A percentile compares a stretch with the other conserved stretches of the same genome.
Evolutionary conservation across 2,888 invertebrate species (phyloP).

Genomic region (Oasisia sp.): DNA sequence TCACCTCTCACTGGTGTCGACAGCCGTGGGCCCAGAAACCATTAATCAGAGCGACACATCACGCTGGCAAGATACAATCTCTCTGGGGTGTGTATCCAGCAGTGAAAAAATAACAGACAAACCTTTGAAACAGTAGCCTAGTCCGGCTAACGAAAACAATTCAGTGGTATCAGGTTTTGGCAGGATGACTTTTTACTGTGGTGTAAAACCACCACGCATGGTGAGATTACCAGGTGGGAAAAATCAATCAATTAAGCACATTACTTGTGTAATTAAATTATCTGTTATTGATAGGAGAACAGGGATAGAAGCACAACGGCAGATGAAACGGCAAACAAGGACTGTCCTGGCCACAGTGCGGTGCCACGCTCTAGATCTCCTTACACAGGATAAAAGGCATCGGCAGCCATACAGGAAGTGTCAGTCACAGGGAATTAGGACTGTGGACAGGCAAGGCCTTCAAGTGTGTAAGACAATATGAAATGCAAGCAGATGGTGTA

Average conservation of each 20-base stretch:
- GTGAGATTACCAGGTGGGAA: background rate
- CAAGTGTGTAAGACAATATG: conserved; percentile 11
- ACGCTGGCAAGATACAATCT: background rate
- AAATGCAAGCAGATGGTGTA: background rate
- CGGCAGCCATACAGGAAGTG: background rate
- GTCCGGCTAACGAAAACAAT: background rate
- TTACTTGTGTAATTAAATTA: conserved; percentile 13
- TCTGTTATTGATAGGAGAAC: background rate
- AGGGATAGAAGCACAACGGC: background rate
- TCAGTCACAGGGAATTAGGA: background rate
- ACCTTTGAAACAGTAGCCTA: background rate
- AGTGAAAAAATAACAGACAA: background rate
- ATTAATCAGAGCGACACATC: background rate
- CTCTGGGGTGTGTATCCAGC: background rate
- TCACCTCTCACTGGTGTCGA: background rate
- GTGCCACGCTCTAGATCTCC: background rate
- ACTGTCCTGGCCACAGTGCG: background rate
- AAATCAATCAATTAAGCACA: background rate
- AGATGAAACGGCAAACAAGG: background rate
- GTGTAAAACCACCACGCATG: background rate
- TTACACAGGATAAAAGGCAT: background rate
- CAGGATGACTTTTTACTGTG: background rate
- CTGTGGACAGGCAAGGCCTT: background rate
- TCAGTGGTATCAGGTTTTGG: background rate
- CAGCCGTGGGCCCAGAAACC: background rate